Evolutionary conservation across 2,113 vertebrate species (phyloP).

Genomic region (Perccottus glenii): DNA sequence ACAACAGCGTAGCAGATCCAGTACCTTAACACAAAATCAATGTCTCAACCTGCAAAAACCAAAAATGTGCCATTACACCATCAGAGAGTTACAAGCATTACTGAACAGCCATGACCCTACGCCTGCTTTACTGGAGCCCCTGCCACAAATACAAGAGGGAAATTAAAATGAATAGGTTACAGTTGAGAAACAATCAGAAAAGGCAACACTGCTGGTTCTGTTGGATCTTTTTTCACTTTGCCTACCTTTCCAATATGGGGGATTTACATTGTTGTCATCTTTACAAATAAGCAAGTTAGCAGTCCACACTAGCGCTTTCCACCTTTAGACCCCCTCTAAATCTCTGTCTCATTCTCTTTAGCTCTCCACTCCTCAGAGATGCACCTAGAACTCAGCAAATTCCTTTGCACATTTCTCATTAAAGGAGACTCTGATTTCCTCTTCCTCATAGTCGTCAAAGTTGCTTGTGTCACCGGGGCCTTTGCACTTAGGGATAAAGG

Average conservation of each 20-base stretch:
- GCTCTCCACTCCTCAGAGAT: constrained; percentile 56
- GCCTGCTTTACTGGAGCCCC: constrained; percentile 62
- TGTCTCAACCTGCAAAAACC: constrained; percentile 68
- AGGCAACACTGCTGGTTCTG: constrained; percentile 84
- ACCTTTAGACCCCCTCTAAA: constrained; percentile 60
- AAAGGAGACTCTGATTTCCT: constrained; percentile 91
- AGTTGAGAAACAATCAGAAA: constrained; percentile 78
- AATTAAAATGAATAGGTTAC: constrained; percentile 75
- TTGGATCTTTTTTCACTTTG: constrained; percentile 68
- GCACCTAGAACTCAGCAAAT: constrained; percentile 90
- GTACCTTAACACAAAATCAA: constrained; percentile 71
- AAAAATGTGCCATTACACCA: constrained; percentile 62
- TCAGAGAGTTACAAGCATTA: constrained; percentile 63
- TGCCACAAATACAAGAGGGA: constrained; percentile 68
- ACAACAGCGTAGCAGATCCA: constrained; percentile 59
- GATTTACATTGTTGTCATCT: constrained; percentile 72
- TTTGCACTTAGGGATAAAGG: constrained; percentile 96
- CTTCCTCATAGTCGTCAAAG: constrained; percentile 95
- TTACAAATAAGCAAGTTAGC: constrained; percentile 76
- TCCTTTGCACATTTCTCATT: constrained; percentile 94
- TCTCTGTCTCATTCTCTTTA: constrained; percentile 47
- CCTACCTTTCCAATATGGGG: constrained; percentile 54
- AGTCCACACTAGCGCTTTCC: constrained; percentile 68
- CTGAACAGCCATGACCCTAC: constrained; percentile 49
- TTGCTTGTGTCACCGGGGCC: constrained; percentile 94